Evolutionary conservation across 2,797 vertebrate species (phyloP), one percentile per base, ranked within the genome.

Genomic region (Fistularia tabacaria): DNA sequence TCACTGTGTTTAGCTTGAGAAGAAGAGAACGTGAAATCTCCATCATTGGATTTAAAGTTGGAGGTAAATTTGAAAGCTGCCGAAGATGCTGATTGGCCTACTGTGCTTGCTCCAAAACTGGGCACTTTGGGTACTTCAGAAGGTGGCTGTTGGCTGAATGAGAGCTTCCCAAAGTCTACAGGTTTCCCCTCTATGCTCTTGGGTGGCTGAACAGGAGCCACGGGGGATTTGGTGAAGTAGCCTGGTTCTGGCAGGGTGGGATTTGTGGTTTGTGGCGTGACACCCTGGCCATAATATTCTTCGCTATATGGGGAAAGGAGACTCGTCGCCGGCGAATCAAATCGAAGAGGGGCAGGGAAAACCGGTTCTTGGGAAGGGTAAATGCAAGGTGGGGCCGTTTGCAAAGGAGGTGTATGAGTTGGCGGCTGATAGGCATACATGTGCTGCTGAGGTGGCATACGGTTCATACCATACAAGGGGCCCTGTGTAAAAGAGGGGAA

Each of bases 31-130:
- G 93, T 97, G 36, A 98, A 98, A 79, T 99, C 97, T 11, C 97
- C 95, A 79, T 98, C 97, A 42, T 98, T 96, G 37, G 95, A 98
- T 78, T 98, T 98, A 76, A 98, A 98, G 85, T 98, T 99, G 10
- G 95, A 95, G 76, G 95, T 98, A 87, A 99, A 99, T 80, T 99
- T 98, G 81, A 99, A 99, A 46, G 93, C 86, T 72, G 91, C 76
- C 36, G 85, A 67, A 7, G 87, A 80, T 11, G 87, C 83, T 62
- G 93, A 80, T 7, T 92, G 87, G 6, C 88, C 54, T 38, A 85
- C 79, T 10, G 71, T 57, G 12, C 89, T 82, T 54, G 87, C 64
- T 67, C 92, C 88, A 72, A 94, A 89, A 76, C 88, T 79, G 9
- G 91, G 54, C 48, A 85, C 76, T 74, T 93, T 96, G 51, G 93